phyloP scores from a whole-genome alignment of 2,888 invertebrate species.

The Sminthurinus aureus region DNA sequence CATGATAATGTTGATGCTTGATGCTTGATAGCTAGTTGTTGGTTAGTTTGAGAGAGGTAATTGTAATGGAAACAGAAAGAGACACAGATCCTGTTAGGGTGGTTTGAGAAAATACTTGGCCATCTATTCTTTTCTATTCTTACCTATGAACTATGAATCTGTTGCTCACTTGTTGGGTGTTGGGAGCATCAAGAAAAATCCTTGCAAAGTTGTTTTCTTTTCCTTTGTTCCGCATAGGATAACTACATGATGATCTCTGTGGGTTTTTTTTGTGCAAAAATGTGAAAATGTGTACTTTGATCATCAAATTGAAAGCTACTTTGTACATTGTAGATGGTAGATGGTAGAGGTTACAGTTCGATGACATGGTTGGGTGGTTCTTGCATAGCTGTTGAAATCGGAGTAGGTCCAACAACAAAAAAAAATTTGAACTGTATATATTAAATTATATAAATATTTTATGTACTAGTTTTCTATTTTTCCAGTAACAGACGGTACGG shows the following conservation, averaged over 20 bases:
- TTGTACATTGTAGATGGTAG: neutral
- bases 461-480: no score
- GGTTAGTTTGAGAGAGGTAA: neutral
- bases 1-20: slow-evolving; percentile 1
- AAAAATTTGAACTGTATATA: neutral
- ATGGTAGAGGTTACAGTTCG: slow-evolving; percentile 1
- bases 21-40: neutral
- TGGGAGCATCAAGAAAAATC: no score
- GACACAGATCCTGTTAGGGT: slow-evolving; percentile 3
- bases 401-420: neutral
- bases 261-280: no score
- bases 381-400: neutral
- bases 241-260: no score
- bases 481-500: neutral
- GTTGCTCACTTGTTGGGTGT: no score
- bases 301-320: neutral
- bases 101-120: neutral
- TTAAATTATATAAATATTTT: neutral
- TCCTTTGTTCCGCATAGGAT: no score
- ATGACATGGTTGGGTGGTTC: slow-evolving; percentile 8
- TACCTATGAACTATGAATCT: no score
- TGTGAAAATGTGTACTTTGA: neutral
- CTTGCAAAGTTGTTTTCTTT: no score
- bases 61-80: no score
- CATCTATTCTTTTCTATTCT: no score